These are phyloP conservation scores for Ctenodactylus gundi DNA, from an alignment of 2,113 vertebrate species.

Conservation along the genomic window DNA sequence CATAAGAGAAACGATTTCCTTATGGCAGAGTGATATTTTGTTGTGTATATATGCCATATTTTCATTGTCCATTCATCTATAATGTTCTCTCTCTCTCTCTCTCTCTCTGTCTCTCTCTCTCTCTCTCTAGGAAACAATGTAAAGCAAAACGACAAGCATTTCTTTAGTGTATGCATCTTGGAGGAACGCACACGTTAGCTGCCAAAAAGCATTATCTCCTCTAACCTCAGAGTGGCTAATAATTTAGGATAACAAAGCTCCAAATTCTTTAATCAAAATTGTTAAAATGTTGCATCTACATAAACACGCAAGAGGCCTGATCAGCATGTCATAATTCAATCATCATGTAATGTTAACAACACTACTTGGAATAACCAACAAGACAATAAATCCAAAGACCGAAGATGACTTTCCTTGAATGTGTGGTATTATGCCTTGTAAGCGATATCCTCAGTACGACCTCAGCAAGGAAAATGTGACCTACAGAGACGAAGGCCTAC, in stretches of 20 bases:
- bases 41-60: too few relatives aligned
- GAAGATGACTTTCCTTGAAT: background rate
- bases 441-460: background rate
- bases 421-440: background rate
- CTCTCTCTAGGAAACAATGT: background rate
- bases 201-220: background rate
- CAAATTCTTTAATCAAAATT: background rate
- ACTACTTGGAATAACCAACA: background rate
- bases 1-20: too few relatives aligned
- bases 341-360: background rate
- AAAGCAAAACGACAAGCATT: background rate
- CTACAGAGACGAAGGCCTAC: background rate
- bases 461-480: background rate
- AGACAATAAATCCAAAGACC: background rate
- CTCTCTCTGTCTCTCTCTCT: too few relatives aligned
- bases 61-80: too few relatives aligned
- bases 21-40: too few relatives aligned
- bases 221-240: background rate
- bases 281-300: background rate
- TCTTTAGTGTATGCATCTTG: background rate
- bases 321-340: background rate
- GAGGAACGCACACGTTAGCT: background rate
- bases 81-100: too few relatives aligned
- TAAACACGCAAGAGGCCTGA: background rate
- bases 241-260: background rate